These are phyloP conservation scores for Scolanthus callimorphus DNA, from an alignment of 92 coral and sea anemone genomes.

Conservation along the genomic window DNA sequence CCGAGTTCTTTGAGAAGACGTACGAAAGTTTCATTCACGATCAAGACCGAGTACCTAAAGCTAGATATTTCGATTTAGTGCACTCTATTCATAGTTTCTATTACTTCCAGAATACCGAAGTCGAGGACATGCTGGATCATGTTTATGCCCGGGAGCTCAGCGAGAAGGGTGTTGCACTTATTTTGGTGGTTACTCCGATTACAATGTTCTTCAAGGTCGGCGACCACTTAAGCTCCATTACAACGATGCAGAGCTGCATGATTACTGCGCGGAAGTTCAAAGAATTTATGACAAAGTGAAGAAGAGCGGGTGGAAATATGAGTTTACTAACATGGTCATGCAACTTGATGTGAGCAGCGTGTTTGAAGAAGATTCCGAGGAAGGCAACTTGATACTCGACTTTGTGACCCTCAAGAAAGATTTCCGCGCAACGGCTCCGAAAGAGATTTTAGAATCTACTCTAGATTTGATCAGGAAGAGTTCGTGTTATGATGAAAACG, in stretches of 20 bases:
- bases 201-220: too few species aligned
- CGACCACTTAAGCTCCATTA: too few species aligned
- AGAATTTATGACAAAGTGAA: not conserved
- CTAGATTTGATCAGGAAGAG: too few species aligned
- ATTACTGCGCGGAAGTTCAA: not conserved
- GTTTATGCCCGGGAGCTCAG: constrained; percentile 21
- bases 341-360: not conserved
- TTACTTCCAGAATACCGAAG: constrained; percentile 10
- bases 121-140: constrained; percentile 9
- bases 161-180: constrained; percentile 4
- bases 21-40: too few species aligned
- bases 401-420: constrained; percentile 3
- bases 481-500: not conserved
- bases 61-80: constrained; percentile 24
- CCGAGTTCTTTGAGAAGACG: too few species aligned
- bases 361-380: not conserved
- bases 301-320: not conserved
- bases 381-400: constrained; percentile 2
- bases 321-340: too few species aligned
- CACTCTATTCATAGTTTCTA: constrained; percentile 36
- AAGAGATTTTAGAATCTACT: too few species aligned
- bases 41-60: too few species aligned
- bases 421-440: too few species aligned
- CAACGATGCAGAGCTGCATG: too few species aligned
- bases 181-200: too few species aligned